Evolutionary conservation across 1,140 invertebrate species (phyloP).

Genomic region (Pteromalus puparum): DNA sequence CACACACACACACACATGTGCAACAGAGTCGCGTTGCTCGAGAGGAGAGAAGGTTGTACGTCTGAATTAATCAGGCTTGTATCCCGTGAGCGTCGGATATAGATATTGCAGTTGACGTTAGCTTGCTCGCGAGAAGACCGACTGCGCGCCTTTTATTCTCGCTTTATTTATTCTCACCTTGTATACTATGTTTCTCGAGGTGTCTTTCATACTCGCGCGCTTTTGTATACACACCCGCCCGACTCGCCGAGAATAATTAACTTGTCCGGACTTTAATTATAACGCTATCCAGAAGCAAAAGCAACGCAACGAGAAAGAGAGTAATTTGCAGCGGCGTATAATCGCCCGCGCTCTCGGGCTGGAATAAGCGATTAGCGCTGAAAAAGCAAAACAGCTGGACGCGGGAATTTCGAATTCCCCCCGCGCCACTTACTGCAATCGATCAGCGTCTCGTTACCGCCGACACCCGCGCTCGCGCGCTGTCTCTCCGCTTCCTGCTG

Average conservation of each 20-base stretch:
- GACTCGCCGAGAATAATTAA: background rate
- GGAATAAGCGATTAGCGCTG: background rate
- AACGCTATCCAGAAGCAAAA: background rate
- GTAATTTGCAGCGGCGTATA: background rate
- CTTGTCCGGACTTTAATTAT: background rate
- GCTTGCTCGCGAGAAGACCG: background rate
- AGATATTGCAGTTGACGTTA: background rate
- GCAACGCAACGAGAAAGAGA: background rate
- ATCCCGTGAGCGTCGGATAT: background rate
- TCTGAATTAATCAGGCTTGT: constrained; percentile 1
- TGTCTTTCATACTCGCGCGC: too few relatives aligned
- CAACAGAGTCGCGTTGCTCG: background rate
- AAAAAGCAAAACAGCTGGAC: background rate
- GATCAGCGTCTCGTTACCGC: background rate
- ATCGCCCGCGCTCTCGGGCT: background rate
- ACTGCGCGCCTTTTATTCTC: background rate
- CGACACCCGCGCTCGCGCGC: background rate
- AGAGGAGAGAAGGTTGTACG: background rate
- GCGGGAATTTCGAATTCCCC: background rate
- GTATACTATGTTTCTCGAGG: too few relatives aligned
- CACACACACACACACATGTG: background rate
- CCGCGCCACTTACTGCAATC: background rate
- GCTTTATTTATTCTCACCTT: background rate
- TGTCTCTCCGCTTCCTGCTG: background rate
- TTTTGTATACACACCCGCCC: background rate